Evolutionary conservation across 2,888 invertebrate species (phyloP).

Genomic region (Dicyrtomina minuta): DNA sequence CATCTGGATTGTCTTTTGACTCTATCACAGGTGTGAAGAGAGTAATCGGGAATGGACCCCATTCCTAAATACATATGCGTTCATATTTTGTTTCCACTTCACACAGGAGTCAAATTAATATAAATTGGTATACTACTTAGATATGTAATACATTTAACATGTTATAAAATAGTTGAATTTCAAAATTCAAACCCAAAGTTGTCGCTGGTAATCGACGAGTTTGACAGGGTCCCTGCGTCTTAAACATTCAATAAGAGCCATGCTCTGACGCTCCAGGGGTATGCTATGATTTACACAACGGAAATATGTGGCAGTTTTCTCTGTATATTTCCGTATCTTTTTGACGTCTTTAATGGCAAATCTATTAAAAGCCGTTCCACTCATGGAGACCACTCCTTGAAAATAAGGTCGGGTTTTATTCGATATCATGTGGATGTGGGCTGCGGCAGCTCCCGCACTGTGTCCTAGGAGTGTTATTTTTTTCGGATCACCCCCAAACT

Average conservation of each 20-base stretch:
- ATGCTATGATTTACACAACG: background rate
- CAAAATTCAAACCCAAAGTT: slow-evolving; percentile 14
- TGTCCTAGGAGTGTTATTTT: slow-evolving; percentile 36
- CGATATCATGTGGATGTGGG: slow-evolving; percentile 28
- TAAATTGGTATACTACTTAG: no score
- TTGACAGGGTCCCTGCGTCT: slow-evolving; percentile 20
- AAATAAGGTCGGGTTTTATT: slow-evolving; percentile 35
- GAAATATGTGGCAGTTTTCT: slow-evolving; percentile 17
- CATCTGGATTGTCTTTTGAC: slow-evolving; percentile 32
- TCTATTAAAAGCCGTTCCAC: slow-evolving; percentile 32
- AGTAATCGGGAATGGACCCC: slow-evolving; percentile 32
- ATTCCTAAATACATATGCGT: slow-evolving; percentile 12
- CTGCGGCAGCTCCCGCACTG: slow-evolving; percentile 30
- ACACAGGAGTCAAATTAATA: background rate
- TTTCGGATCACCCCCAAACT: slow-evolving; percentile 38
- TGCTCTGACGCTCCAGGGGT: slow-evolving; percentile 8
- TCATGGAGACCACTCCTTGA: slow-evolving; percentile 39
- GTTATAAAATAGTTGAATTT: background rate
- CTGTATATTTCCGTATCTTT: slow-evolving; percentile 28
- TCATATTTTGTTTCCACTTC: background rate
- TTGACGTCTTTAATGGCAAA: slow-evolving; percentile 22
- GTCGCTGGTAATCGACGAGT: slow-evolving; percentile 22
- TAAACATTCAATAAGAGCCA: slow-evolving; percentile 24
- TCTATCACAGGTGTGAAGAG: slow-evolving; percentile 39
- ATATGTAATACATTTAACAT: background rate